A percentile compares a stretch with the other conserved stretches of the same genome.
Evolutionary conservation across 2,113 vertebrate genomes (phyloP).

Genomic region (Synodontis membranacea): DNA sequence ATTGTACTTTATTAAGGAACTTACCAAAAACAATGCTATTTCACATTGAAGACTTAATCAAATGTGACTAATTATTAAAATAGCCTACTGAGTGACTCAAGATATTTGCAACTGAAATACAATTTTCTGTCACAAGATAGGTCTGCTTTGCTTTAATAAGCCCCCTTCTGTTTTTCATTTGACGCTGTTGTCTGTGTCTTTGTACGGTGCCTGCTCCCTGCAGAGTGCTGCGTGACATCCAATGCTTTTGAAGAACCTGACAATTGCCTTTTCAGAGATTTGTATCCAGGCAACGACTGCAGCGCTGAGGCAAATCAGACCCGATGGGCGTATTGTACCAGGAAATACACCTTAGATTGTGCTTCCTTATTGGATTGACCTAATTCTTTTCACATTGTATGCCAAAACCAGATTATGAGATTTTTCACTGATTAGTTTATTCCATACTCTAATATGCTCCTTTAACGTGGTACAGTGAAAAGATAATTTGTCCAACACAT

Average conservation of each 20-base stretch:
- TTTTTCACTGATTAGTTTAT: slow-evolving; percentile 31
- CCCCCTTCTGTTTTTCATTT: neutral
- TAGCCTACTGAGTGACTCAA: neutral
- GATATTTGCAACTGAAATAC: neutral
- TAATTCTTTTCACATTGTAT: slow-evolving; percentile 47
- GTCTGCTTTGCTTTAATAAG: neutral
- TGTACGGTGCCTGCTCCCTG: slow-evolving; percentile 1
- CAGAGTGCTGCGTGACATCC: slow-evolving; percentile 34
- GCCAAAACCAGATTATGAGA: slow-evolving; percentile 44
- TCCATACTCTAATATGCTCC: slow-evolving; percentile 16
- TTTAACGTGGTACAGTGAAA: neutral
- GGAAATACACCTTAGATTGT: slow-evolving; percentile 52
- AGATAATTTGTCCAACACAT: neutral
- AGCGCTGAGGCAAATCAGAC: slow-evolving; percentile 45
- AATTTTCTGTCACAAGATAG: neutral
- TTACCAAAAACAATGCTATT: neutral
- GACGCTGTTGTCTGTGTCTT: slow-evolving; percentile 14
- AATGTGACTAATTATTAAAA: neutral
- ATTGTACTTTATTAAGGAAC: neutral
- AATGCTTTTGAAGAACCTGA: slow-evolving; percentile 38
- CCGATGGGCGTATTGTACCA: slow-evolving; percentile 44
- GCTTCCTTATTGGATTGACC: slow-evolving; percentile 52
- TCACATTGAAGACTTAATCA: neutral
- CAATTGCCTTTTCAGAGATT: slow-evolving; percentile 47
- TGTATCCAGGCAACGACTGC: slow-evolving; percentile 57